Evolutionary conservation across 2,888 invertebrate genomes (phyloP).

Genomic region (Pheosia tremula): DNA sequence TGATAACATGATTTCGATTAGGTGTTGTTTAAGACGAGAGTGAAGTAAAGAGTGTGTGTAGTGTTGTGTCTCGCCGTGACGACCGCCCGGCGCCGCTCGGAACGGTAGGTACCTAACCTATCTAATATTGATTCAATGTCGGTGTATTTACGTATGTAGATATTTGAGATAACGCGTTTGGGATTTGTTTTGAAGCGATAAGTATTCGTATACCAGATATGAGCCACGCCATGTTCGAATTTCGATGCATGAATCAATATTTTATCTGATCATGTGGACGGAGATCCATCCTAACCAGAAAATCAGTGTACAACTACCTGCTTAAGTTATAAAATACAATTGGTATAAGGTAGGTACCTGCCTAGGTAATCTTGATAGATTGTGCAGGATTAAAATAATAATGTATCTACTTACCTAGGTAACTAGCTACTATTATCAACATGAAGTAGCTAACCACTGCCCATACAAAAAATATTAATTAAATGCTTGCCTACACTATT

Average conservation of each 20-base stretch:
- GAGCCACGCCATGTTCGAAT: slow-evolving; percentile 13
- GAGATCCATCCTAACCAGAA: background rate
- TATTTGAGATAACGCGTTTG: slow-evolving; percentile 60
- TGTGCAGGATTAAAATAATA: background rate
- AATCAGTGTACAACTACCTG: no score
- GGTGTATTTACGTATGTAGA: slow-evolving; percentile 61
- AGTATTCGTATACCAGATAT: slow-evolving; percentile 45
- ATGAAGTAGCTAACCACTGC: no score
- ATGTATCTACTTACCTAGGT: slow-evolving; percentile 7
- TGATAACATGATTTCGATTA: slow-evolving; percentile 83
- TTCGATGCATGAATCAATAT: slow-evolving; percentile 16
- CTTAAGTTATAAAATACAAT: no score
- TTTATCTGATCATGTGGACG: slow-evolving; percentile 6
- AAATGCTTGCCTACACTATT: no score
- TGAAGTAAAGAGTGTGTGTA: slow-evolving; percentile 61
- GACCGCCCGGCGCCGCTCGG: slow-evolving; percentile 44
- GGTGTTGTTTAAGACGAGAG: slow-evolving; percentile 71
- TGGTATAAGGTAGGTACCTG: no score
- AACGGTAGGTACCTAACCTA: slow-evolving; percentile 63
- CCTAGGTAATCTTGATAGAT: no score
- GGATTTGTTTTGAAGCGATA: slow-evolving; percentile 76
- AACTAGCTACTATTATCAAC: no score
- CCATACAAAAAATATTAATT: no score
- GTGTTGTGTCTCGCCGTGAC: slow-evolving; percentile 45
- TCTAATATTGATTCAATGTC: slow-evolving; percentile 72